Percentiles rank a stretch among this genome's conserved stretches.
phyloP scores from a whole-genome alignment of 1,140 invertebrate species.

The Rhyzopertha dominica region DNA sequence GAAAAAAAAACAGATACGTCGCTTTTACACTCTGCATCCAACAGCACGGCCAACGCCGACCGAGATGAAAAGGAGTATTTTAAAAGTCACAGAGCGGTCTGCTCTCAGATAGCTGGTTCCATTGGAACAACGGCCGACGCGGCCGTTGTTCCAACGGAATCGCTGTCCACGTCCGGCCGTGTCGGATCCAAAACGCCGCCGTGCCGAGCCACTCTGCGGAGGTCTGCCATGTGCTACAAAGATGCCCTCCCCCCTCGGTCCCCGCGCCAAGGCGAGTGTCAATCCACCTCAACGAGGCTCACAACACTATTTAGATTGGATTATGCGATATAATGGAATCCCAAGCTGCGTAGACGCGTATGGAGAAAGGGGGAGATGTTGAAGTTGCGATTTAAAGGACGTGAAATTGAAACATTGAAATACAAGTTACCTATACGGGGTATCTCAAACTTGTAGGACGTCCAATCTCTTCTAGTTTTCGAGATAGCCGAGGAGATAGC shows the following conservation, averaged over 20 bases:
- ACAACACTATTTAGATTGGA: constrained; percentile 26
- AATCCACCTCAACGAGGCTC: constrained; percentile 23
- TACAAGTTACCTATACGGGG: too few species aligned
- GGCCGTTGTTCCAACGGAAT: constrained; percentile 25
- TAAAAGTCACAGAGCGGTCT: constrained; percentile 27
- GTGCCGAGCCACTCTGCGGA: constrained; percentile 16
- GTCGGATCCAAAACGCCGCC: constrained; percentile 7
- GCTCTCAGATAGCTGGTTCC: constrained; percentile 24
- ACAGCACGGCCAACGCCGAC: too few species aligned
- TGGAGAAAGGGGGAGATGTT: too few species aligned
- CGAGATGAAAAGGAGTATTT: too few species aligned
- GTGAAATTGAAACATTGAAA: too few species aligned
- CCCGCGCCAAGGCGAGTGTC: constrained; percentile 14
- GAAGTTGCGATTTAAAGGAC: too few species aligned
- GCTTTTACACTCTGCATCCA: too few species aligned
- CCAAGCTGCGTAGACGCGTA: constrained; percentile 4
- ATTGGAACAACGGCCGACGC: constrained; percentile 21
- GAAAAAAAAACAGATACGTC: too few species aligned
- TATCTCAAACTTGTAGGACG: too few species aligned
- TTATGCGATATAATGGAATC: constrained; percentile 24
- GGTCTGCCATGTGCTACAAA: constrained; percentile 17
- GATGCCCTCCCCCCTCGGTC: constrained; percentile 2
- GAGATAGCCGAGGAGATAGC: too few species aligned
- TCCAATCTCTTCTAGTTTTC: too few species aligned
- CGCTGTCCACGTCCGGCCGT: constrained; percentile 12